Conservation (phyloP, 2,113 vertebrate species). For the Tragelaphus scriptus region DNA sequence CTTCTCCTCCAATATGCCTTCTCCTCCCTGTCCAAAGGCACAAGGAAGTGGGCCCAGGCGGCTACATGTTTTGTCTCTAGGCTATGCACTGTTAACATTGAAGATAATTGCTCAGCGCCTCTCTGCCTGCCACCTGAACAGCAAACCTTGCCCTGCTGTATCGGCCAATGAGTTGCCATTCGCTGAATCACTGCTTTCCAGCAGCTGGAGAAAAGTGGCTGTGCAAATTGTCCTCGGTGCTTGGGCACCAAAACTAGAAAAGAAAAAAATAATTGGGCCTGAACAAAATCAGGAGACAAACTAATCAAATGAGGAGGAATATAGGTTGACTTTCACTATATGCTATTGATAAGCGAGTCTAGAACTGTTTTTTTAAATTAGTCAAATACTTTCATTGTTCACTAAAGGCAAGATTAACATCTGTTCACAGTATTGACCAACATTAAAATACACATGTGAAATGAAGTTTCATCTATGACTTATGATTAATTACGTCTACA, state of each 20-base stretch:
- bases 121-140: neutral
- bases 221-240: neutral
- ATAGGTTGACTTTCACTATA: neutral
- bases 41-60: neutral
- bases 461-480: neutral
- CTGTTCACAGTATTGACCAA: neutral
- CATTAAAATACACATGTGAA: neutral
- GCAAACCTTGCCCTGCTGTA: neutral
- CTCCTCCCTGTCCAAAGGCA: neutral
- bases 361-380: neutral
- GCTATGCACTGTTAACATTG: neutral
- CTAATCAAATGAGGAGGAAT: neutral
- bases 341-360: neutral
- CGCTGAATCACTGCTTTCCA: neutral
- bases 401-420: neutral
- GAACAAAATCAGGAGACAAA: neutral
- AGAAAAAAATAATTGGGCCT: neutral
- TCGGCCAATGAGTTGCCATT: neutral
- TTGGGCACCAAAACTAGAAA: neutral
- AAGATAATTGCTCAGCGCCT: neutral
- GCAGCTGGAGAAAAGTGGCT: neutral
- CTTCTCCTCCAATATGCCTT: neutral
- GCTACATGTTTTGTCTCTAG: neutral
- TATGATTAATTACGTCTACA: neutral
- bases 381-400: neutral